A percentile compares a stretch with the other conserved stretches of the same genome.
Evolutionary conservation across 2,113 vertebrate species (phyloP).

Genomic region (Spea multiplicata): DNA sequence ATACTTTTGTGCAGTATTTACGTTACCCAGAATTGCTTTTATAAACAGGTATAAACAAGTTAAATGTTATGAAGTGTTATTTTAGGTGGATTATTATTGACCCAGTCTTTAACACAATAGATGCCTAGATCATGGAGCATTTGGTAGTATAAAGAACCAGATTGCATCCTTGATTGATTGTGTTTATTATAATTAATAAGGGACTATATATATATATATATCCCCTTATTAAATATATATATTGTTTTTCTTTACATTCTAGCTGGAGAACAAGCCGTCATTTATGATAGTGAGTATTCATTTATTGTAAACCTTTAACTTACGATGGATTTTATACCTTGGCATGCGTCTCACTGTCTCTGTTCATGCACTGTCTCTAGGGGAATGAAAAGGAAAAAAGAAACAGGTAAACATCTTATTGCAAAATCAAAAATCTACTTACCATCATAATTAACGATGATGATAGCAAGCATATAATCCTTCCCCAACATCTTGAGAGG

Average conservation of each 20-base stretch:
- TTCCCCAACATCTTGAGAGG: conserved; percentile 80
- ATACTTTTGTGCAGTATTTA: too few species aligned
- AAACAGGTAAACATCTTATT: conserved; percentile 4
- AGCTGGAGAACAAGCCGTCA: conserved; percentile 33
- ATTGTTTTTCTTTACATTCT: not conserved
- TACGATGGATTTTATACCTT: not conserved
- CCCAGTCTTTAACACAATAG: too few species aligned
- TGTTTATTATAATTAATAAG: not conserved
- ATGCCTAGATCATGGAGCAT: too few species aligned
- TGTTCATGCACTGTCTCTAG: not conserved
- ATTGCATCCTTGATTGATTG: not conserved
- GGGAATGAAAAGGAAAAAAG: not conserved
- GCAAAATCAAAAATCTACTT: conserved; percentile 19
- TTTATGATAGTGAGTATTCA: conserved; percentile 22
- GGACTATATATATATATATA: too few species aligned
- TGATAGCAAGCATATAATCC: conserved; percentile 94
- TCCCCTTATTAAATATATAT: too few species aligned
- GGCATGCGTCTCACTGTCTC: not conserved
- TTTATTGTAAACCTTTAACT: conserved; percentile 13
- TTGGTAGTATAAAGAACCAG: not conserved
- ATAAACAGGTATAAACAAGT: too few species aligned
- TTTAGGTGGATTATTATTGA: too few species aligned
- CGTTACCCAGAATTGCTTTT: too few species aligned
- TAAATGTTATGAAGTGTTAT: too few species aligned
- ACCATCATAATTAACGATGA: conserved; percentile 94